Conservation (phyloP, 1,140 invertebrate genomes). For the Globodera rostochiensis region DNA sequence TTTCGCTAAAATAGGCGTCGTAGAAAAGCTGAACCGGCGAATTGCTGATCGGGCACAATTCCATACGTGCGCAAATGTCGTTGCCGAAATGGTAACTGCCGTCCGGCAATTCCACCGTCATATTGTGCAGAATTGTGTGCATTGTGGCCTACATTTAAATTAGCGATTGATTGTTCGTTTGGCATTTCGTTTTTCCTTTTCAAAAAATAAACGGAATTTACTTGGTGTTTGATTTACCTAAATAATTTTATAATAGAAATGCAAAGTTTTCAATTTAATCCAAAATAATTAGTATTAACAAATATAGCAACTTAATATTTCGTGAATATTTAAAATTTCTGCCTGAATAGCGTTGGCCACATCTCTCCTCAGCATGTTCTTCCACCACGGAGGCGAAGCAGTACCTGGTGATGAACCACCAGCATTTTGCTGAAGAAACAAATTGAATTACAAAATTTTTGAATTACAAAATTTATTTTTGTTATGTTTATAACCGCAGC, state of each 20-base stretch:
- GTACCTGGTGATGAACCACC: not conserved
- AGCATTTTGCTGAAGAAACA: not conserved
- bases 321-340: not conserved
- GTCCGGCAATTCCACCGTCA: constrained; percentile 55
- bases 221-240: too few species aligned
- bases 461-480: not conserved
- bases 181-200: not conserved
- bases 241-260: too few species aligned
- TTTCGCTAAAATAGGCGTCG: constrained; percentile 62
- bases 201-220: not conserved
- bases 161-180: not conserved
- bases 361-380: constrained; percentile 53
- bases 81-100: constrained; percentile 55
- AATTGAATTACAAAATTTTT: not conserved
- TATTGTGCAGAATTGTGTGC: constrained; percentile 46
- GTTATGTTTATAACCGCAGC: not conserved
- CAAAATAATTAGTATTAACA: too few species aligned
- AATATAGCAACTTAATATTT: too few species aligned
- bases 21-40: constrained; percentile 59
- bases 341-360: constrained; percentile 45
- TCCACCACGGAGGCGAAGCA: constrained; percentile 11
- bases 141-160: not conserved
- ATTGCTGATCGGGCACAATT: constrained; percentile 55
- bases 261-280: not conserved
- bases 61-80: constrained; percentile 53